Evolutionary conservation across 2,888 invertebrate genomes (phyloP).

Genomic region (Phoenoteleia sp.): DNA sequence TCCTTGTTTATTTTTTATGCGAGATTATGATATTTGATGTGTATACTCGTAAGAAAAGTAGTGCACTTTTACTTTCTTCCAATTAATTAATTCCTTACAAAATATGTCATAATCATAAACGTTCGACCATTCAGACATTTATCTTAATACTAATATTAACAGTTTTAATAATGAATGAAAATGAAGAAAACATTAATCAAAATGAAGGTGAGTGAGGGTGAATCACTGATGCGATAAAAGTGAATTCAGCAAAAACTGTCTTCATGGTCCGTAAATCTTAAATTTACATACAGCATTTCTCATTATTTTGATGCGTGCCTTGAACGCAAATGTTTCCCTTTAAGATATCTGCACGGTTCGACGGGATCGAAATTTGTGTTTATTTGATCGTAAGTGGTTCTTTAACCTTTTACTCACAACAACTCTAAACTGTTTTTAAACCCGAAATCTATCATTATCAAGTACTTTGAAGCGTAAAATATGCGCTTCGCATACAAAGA

Average conservation of each 20-base stretch:
- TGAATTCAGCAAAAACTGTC: conserved; percentile 15
- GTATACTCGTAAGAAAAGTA: too few species aligned
- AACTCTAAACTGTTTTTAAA: conserved; percentile 34
- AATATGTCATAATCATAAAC: too few species aligned
- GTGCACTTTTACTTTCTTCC: too few species aligned
- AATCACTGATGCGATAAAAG: conserved; percentile 36
- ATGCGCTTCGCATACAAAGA: background rate
- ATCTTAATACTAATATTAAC: too few species aligned
- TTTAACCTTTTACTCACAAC: conserved; percentile 19
- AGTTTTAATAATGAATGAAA: conserved; percentile 8
- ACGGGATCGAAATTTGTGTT: conserved; percentile 31
- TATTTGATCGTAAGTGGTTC: conserved; percentile 43
- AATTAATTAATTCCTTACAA: too few species aligned
- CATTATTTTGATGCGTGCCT: conserved; percentile 49
- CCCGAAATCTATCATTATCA: conserved; percentile 43
- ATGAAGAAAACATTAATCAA: background rate
- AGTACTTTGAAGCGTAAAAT: conserved; percentile 1
- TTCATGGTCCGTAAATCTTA: conserved; percentile 33
- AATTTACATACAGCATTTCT: conserved; percentile 46
- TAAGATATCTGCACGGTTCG: conserved; percentile 10
- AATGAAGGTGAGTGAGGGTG: conserved; percentile 17
- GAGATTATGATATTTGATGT: too few species aligned
- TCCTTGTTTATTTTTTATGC: too few species aligned
- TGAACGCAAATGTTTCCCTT: conserved; percentile 38
- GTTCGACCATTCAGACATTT: too few species aligned